Conservation (phyloP, 2,888 invertebrate species). For the Thecocarcelia acutangulata region DNA sequence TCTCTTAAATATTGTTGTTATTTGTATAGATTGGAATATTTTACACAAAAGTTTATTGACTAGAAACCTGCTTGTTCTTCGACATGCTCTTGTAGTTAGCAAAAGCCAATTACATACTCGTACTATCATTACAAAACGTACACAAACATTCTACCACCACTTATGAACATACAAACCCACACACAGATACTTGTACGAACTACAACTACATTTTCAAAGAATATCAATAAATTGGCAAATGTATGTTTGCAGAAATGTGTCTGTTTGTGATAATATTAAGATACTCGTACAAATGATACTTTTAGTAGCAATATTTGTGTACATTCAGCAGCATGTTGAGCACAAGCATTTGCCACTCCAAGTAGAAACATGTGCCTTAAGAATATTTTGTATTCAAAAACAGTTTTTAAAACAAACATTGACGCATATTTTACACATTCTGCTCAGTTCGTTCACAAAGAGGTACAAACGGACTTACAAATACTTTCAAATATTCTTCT, state of each 20-base stretch:
- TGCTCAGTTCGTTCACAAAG: conserved; percentile 32
- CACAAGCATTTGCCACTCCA: conserved; percentile 27
- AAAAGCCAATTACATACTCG: conserved; percentile 61
- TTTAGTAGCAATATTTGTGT: conserved; percentile 33
- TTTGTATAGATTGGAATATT: conserved; percentile 47
- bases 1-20: conserved; percentile 30
- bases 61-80: conserved; percentile 32
- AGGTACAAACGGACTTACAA: conserved; percentile 38
- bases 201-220: conserved; percentile 20
- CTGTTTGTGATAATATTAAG: conserved; percentile 9
- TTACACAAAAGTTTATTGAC: conserved; percentile 42
- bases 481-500: conserved; percentile 41
- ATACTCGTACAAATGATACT: conserved; percentile 42
- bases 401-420: conserved; percentile 63
- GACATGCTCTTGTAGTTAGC: conserved; percentile 24
- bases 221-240: conserved; percentile 8
- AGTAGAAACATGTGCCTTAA: conserved; percentile 60
- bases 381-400: conserved; percentile 67
- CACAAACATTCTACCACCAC: conserved; percentile 29
- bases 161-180: conserved; percentile 21
- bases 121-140: conserved; percentile 41
- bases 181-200: no score
- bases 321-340: conserved; percentile 31
- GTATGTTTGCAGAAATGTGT: not conserved
- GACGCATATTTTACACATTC: conserved; percentile 57